Conservation (phyloP, 2,797 vertebrate species). For the Apogon talboti region DNA sequence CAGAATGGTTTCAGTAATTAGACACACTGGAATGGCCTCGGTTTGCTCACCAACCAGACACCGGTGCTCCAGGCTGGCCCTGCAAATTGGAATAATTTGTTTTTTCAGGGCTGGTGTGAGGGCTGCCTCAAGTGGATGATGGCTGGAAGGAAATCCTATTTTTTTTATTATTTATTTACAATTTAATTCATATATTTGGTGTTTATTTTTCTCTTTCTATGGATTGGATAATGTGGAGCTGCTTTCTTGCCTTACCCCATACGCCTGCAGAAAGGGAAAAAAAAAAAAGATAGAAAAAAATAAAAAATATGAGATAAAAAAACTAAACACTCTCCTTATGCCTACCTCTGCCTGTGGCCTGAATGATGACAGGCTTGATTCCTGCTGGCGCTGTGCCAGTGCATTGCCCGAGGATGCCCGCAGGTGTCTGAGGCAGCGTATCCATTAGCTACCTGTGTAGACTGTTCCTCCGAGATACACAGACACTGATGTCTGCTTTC, state of each 20-base stretch:
- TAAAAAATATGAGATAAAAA: constrained; percentile 8
- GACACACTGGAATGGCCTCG: constrained; percentile 51
- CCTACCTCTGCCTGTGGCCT: constrained; percentile 71
- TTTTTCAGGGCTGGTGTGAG: constrained; percentile 45
- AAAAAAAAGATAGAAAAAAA: constrained; percentile 11
- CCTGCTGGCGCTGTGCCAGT: constrained; percentile 74
- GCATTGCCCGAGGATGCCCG: constrained; percentile 76
- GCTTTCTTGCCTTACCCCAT: not conserved
- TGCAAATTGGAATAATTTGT: constrained; percentile 73
- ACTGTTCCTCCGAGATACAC: constrained; percentile 66
- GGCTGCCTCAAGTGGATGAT: constrained; percentile 45
- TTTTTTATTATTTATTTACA: too few species aligned
- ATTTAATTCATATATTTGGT: constrained; percentile 42
- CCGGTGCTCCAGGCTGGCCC: constrained; percentile 58
- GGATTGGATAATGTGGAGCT: constrained; percentile 12
- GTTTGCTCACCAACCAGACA: constrained; percentile 65
- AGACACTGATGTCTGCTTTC: constrained; percentile 66
- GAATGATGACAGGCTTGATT: constrained; percentile 74
- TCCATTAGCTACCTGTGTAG: constrained; percentile 79
- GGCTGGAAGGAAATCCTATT: constrained; percentile 9
- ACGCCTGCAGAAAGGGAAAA: constrained; percentile 2
- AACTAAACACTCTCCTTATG: constrained; percentile 58
- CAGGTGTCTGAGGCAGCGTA: constrained; percentile 70
- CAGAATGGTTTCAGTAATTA: constrained; percentile 68
- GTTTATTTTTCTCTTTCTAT: constrained; percentile 26